A percentile compares a stretch with the other conserved stretches of the same genome.
Evolutionary conservation across 1,140 invertebrate species (phyloP).

Genomic region (Anadara kagoshimensis): DNA sequence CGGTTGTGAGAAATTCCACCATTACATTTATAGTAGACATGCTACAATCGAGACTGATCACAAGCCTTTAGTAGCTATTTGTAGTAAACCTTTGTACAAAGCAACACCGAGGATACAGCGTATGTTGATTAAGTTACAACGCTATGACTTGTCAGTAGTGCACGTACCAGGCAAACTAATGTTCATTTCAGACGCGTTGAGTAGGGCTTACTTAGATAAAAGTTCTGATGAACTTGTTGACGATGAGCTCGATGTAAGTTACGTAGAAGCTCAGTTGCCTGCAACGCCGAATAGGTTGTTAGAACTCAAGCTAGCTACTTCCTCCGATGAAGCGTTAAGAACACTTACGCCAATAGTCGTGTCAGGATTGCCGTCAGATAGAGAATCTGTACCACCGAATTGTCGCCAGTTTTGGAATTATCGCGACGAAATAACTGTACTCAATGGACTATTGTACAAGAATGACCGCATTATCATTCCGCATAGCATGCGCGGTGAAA

Average conservation of each 20-base stretch:
- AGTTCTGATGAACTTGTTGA: conserved; percentile 9
- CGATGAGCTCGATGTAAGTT: conserved; percentile 24
- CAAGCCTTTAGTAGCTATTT: conserved; percentile 61
- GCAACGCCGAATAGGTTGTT: conserved; percentile 1
- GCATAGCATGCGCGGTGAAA: no score
- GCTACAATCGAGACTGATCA: conserved; percentile 63
- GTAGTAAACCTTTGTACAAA: conserved; percentile 36
- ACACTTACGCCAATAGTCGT: not conserved
- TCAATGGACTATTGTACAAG: no score
- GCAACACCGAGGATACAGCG: conserved; percentile 43
- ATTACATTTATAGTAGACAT: conserved; percentile 70
- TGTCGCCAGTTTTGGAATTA: no score
- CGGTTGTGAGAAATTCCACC: conserved; percentile 69
- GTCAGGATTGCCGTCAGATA: conserved; percentile 20
- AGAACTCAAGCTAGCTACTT: conserved; percentile 11
- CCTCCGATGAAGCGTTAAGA: conserved; percentile 2
- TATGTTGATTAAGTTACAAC: conserved; percentile 42
- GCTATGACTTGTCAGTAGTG: conserved; percentile 53
- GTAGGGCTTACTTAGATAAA: conserved; percentile 13
- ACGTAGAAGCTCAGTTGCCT: conserved; percentile 20
- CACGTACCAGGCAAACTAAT: conserved; percentile 43
- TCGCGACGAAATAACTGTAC: no score
- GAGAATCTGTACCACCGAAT: no score
- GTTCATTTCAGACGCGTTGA: conserved; percentile 21
- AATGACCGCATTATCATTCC: no score